Evolutionary conservation across 2,888 invertebrate genomes (phyloP), one percentile per base, ranked within the genome.

Genomic region (Stenodema calcarata): DNA sequence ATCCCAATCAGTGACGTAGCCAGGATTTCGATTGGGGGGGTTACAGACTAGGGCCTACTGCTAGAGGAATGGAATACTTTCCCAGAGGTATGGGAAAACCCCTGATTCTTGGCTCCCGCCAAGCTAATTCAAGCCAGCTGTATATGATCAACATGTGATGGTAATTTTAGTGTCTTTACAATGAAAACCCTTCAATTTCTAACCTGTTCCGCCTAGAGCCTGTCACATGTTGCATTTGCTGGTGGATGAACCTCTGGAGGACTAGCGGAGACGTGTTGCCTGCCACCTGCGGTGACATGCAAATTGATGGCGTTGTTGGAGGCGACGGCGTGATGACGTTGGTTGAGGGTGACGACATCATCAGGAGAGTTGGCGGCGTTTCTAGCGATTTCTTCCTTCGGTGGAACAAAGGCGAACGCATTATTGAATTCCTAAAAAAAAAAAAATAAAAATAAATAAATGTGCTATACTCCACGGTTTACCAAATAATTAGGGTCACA

Each of bases 211-310:
- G 80, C 28, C 70, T 70, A 0, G 47, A 70, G n/a, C 82, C 82
- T n/a, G 73, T 94, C 92, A 95, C 92, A 89, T 93, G 91, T 91
- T 95, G 95, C 90, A 94, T 95, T 90, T 94, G 95, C 90, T 95
- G 95, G 91, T 95, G 95, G 90, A 95, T 94, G 91, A 95, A 95
- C 90, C 95, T 92, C 91, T 95, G 95, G 89, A 95, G 92, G 87
- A 95, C 95, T 91, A 95, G 94, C 50, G 95, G 95, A 91, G 95
- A 95, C 85, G 95, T 95, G 92, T 95, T 95, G 88, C 95, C 95
- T 70, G 93, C 93, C 0, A 87, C 76, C 27, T 79, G 92, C 98
- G 98, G 27, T 95, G 93, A 91, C 97, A 96, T 89, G 99, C 93
- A 91, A 96, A 95, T 89, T 94, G 86, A 16, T 6, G 78, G 62